These are phyloP conservation scores for Euwallacea similis DNA, from an alignment of 1,140 invertebrate species.

Conservation along the genomic window DNA sequence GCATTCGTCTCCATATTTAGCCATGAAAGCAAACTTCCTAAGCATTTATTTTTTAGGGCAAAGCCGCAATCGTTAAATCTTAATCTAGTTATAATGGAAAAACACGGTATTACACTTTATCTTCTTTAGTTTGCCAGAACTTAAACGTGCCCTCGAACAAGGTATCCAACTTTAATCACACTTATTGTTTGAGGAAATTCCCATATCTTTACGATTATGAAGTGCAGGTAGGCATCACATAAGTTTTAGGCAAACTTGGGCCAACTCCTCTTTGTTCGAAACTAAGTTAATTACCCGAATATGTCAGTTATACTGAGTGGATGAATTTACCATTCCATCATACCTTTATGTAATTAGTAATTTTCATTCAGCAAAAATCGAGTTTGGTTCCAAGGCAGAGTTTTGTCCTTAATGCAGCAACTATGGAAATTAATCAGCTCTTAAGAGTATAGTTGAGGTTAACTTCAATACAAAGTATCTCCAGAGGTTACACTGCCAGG, in stretches of 20 bases:
- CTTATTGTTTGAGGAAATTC: slow-evolving; percentile 16
- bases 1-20: not conserved
- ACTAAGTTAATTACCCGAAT: slow-evolving; percentile 37
- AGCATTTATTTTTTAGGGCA: too few relatives aligned
- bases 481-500: too few relatives aligned
- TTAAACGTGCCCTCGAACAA: slow-evolving; percentile 1
- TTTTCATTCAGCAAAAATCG: too few relatives aligned
- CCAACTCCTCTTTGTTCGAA: slow-evolving; percentile 24
- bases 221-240: slow-evolving; percentile 30
- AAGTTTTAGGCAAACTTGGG: slow-evolving; percentile 29
- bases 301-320: slow-evolving; percentile 31
- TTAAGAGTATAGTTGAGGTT: too few relatives aligned
- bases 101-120: not conserved
- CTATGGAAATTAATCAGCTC: too few relatives aligned
- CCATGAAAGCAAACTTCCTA: not conserved
- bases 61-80: not conserved
- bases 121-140: not conserved
- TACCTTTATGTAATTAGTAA: slow-evolving; percentile 17
- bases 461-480: too few relatives aligned
- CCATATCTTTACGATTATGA: slow-evolving; percentile 17
- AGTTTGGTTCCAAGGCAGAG: too few relatives aligned
- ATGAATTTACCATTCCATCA: slow-evolving; percentile 21
- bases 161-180: slow-evolving; percentile 21
- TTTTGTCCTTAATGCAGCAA: too few relatives aligned
- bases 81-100: not conserved